These are phyloP conservation scores for Bovichtus diacanthus DNA, from an alignment of 2,797 vertebrate genomes.

Conservation along the genomic window DNA sequence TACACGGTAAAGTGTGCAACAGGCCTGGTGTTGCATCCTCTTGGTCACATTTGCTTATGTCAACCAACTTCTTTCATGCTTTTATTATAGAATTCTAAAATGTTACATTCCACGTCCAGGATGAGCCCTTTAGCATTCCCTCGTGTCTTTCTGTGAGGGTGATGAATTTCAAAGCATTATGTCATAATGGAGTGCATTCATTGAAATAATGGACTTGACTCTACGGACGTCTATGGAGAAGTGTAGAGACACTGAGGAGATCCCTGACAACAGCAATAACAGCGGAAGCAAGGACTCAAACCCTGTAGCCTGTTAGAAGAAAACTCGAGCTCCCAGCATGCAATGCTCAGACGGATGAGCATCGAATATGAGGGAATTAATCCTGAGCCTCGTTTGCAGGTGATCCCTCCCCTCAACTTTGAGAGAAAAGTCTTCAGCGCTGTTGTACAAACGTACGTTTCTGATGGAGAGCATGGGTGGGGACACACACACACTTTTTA, in stretches of 20 bases:
- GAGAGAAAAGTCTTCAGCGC: constrained; percentile 34
- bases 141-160: constrained; percentile 64
- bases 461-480: constrained; percentile 38
- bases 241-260: constrained; percentile 60
- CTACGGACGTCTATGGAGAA: constrained; percentile 39
- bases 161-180: constrained; percentile 43
- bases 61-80: constrained; percentile 23
- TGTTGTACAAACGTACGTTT: constrained; percentile 54
- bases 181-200: constrained; percentile 47
- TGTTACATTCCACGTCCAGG: constrained; percentile 71
- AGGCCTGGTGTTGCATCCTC: constrained; percentile 6
- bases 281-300: constrained; percentile 42
- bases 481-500: constrained; percentile 9
- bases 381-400: constrained; percentile 21
- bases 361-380: constrained; percentile 16
- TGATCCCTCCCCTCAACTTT: constrained; percentile 18
- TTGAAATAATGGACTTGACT: constrained; percentile 63
- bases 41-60: constrained; percentile 13
- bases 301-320: constrained; percentile 37
- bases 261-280: constrained; percentile 83
- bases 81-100: constrained; percentile 53
- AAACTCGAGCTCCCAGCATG: constrained; percentile 64
- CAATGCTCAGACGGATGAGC: constrained; percentile 36
- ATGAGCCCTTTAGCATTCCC: constrained; percentile 72
- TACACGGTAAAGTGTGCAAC: background rate